phyloP scores from a whole-genome alignment of 2,888 invertebrate genomes.

The Syritta pipiens region DNA sequence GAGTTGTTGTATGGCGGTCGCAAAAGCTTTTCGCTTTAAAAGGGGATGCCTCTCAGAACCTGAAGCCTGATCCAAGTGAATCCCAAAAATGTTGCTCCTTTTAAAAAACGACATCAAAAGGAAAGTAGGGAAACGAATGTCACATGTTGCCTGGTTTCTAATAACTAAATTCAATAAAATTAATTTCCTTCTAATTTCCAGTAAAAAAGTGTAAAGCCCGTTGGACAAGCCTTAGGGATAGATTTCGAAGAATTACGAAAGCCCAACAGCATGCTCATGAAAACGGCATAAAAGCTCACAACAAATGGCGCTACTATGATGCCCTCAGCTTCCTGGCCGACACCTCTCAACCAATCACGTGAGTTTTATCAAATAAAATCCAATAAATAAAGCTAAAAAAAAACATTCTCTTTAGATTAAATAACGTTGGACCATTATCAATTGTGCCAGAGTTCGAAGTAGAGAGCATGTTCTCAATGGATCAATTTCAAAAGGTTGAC shows the following conservation, averaged over 20 bases:
- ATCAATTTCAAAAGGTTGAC: background rate
- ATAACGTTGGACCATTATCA: background rate
- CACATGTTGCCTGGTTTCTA: too few species aligned
- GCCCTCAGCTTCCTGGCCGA: background rate
- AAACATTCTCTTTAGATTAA: too few species aligned
- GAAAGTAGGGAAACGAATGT: too few species aligned
- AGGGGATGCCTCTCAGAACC: too few species aligned
- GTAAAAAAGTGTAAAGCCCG: constrained; percentile 13
- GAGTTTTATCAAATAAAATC: background rate
- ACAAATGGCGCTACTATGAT: constrained; percentile 10
- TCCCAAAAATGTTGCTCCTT: too few species aligned
- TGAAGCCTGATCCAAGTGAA: too few species aligned
- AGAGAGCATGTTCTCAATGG: constrained; percentile 1
- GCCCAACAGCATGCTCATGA: background rate
- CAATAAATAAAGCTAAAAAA: too few species aligned
- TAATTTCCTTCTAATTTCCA: background rate
- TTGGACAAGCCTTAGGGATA: constrained; percentile 15
- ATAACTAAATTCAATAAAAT: background rate
- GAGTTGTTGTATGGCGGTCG: too few species aligned
- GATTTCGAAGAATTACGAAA: constrained; percentile 14
- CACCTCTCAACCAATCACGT: background rate
- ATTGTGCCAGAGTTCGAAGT: background rate
- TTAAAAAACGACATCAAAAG: too few species aligned
- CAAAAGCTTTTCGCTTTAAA: too few species aligned
- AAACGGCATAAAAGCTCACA: background rate